Conservation (phyloP, 2,113 vertebrate species). For the Hippocampus guttulatus region DNA sequence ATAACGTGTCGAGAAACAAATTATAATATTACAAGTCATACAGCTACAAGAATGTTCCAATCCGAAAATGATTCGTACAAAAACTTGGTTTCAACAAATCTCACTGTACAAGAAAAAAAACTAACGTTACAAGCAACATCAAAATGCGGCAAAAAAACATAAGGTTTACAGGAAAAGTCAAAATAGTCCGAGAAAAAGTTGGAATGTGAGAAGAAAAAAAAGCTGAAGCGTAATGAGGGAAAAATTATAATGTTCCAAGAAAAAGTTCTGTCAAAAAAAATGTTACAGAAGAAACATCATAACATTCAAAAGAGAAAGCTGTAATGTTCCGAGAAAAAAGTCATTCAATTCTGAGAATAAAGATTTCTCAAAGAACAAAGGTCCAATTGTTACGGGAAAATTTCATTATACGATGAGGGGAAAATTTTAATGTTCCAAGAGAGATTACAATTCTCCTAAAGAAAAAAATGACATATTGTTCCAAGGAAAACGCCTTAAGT, state of each 20-base stretch:
- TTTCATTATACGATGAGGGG: too few relatives aligned
- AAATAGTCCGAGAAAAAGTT: background rate
- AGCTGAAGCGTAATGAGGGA: accelerated
- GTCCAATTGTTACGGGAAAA: too few relatives aligned
- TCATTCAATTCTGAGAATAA: too few relatives aligned
- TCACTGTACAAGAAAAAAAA: background rate
- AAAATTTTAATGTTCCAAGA: too few relatives aligned
- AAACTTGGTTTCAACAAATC: too few relatives aligned
- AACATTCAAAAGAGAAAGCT: too few relatives aligned
- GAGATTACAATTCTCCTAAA: too few relatives aligned
- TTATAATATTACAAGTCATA: background rate
- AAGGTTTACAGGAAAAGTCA: background rate
- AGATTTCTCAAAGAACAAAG: too few relatives aligned
- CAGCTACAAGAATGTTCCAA: background rate
- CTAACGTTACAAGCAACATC: background rate
- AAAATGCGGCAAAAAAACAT: background rate
- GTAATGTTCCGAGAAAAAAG: too few relatives aligned
- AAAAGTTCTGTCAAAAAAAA: background rate
- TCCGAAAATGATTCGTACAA: too few relatives aligned
- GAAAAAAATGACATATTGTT: too few relatives aligned
- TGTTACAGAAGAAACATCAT: background rate
- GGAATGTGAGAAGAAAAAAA: background rate
- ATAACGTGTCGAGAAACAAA: background rate
- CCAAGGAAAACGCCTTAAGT: too few relatives aligned
- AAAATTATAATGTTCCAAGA: background rate